These are phyloP conservation scores for Climacteris rufus DNA, from an alignment of 2,113 vertebrate genomes.

Conservation along the genomic window DNA sequence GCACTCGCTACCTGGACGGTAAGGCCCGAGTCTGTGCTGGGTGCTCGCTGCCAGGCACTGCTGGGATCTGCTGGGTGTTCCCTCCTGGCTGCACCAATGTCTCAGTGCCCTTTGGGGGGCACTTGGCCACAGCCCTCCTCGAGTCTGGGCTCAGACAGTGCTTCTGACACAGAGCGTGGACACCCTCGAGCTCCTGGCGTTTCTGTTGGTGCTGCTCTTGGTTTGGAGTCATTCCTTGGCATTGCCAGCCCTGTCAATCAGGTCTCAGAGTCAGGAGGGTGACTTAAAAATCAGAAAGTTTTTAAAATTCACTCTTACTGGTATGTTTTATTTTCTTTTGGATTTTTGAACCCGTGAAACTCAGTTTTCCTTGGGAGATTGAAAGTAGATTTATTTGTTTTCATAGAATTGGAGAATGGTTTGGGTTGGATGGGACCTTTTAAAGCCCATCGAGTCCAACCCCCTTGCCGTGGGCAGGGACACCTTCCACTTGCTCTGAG, in stretches of 20 bases:
- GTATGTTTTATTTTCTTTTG: not conserved
- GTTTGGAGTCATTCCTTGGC: not conserved
- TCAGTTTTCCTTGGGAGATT: not conserved
- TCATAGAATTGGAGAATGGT: not conserved
- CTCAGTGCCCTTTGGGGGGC: not conserved
- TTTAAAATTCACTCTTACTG: not conserved
- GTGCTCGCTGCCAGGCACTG: not conserved
- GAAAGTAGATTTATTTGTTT: not conserved
- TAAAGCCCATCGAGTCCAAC: not conserved
- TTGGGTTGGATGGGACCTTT: not conserved
- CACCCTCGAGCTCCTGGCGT: not conserved
- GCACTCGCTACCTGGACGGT: conserved; percentile 73
- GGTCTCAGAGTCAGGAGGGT: not conserved
- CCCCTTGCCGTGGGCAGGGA: not conserved
- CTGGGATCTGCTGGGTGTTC: fast-evolving
- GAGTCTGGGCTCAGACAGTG: not conserved
- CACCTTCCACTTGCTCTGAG: not conserved
- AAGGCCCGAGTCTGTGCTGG: not conserved
- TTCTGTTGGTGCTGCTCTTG: not conserved
- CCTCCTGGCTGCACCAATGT: not conserved
- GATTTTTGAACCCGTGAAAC: not conserved
- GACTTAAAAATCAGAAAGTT: not conserved
- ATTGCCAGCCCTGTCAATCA: not conserved
- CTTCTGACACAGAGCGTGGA: not conserved
- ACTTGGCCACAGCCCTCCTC: not conserved